Evolutionary conservation across 2,113 vertebrate species (phyloP).

Genomic region (Zeus faber): DNA sequence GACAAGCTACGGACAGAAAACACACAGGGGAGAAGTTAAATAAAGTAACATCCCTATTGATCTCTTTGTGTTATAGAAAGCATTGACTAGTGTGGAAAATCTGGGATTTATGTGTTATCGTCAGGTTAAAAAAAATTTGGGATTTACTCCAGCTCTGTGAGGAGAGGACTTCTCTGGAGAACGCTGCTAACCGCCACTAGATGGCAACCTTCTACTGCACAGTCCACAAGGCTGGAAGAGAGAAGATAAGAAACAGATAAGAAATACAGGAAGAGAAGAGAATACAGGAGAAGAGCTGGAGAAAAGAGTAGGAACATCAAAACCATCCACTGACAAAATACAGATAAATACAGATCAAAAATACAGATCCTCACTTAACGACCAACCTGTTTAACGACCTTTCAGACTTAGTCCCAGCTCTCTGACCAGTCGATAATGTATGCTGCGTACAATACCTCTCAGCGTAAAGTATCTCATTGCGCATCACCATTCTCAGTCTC

Average conservation of each 20-base stretch:
- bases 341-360: too few species aligned
- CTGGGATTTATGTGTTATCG: neutral
- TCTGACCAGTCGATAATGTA: too few species aligned
- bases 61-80: neutral
- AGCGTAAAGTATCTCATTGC: too few species aligned
- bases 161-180: slow-evolving; percentile 56
- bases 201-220: slow-evolving; percentile 45
- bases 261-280: too few species aligned
- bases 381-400: too few species aligned
- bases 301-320: neutral
- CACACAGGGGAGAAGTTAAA: neutral
- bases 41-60: neutral
- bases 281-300: neutral
- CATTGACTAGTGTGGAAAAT: too few species aligned
- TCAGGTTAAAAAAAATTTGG: neutral
- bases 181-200: slow-evolving; percentile 34
- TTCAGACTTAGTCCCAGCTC: too few species aligned
- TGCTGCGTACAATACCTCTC: too few species aligned
- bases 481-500: too few species aligned
- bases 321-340: too few species aligned
- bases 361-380: too few species aligned
- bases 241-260: too few species aligned
- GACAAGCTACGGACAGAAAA: slow-evolving; percentile 69
- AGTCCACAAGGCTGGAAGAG: slow-evolving; percentile 66
- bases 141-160: slow-evolving; percentile 81